Conservation (phyloP, 2,888 invertebrate genomes). For the Stenodema calcarata region DNA sequence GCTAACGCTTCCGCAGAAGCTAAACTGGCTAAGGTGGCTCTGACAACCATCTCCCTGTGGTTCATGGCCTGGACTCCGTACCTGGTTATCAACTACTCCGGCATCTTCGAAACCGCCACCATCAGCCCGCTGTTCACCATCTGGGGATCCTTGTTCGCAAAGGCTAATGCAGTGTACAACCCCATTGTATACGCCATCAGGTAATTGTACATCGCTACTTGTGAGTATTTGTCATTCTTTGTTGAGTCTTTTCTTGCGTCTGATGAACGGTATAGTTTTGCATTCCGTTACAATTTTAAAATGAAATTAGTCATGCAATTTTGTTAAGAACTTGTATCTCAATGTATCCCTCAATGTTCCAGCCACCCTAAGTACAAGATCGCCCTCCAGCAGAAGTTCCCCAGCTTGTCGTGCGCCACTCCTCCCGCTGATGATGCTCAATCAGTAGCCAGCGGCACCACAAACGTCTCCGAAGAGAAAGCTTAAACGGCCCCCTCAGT, state of each 20-base stretch:
- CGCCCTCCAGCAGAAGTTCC: slow-evolving; percentile 78
- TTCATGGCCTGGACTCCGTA: slow-evolving; percentile 90
- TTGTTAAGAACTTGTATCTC: too few species aligned
- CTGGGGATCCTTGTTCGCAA: slow-evolving; percentile 90
- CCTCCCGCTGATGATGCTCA: slow-evolving; percentile 65
- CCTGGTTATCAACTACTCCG: slow-evolving; percentile 79
- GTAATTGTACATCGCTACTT: too few species aligned
- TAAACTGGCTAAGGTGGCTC: slow-evolving; percentile 86
- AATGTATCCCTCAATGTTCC: slow-evolving; percentile 55
- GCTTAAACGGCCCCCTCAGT: slow-evolving; percentile 66
- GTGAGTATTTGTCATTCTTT: too few species aligned
- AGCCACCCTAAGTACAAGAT: slow-evolving; percentile 82
- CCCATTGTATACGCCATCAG: slow-evolving; percentile 91
- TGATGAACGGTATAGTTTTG: too few species aligned
- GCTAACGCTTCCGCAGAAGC: slow-evolving; percentile 82
- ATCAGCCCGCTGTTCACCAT: slow-evolving; percentile 83
- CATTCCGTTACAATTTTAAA: too few species aligned
- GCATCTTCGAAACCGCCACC: slow-evolving; percentile 76
- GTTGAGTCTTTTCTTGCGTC: too few species aligned
- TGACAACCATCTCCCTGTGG: slow-evolving; percentile 89
- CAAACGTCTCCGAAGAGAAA: slow-evolving; percentile 71
- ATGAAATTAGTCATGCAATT: too few species aligned
- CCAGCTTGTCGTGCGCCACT: slow-evolving; percentile 73
- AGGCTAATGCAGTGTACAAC: slow-evolving; percentile 89
- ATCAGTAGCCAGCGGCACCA: slow-evolving; percentile 73